Evolutionary conservation across 2,113 vertebrate genomes (phyloP).

Genomic region (Oxygymnocypris stewartii): DNA sequence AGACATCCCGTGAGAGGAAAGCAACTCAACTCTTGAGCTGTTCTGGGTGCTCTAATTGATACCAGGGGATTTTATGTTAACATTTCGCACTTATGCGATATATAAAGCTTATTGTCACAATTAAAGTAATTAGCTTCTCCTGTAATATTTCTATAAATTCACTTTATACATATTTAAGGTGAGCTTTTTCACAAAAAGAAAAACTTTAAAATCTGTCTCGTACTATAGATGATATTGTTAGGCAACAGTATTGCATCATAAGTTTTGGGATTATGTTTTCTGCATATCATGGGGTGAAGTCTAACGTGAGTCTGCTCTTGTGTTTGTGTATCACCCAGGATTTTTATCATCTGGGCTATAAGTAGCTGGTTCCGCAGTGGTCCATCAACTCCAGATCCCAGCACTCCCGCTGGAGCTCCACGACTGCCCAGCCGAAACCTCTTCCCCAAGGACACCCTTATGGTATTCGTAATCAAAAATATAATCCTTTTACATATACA

Average conservation of each 20-base stretch:
- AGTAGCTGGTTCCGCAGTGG: conserved; percentile 96
- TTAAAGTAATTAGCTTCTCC: background rate
- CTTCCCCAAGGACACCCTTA: conserved; percentile 93
- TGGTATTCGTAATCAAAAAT: conserved; percentile 77
- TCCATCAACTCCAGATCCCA: conserved; percentile 85
- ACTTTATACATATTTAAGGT: background rate
- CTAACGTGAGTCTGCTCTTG: background rate
- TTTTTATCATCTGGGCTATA: conserved; percentile 97
- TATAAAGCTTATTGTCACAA: background rate
- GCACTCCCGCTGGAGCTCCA: conserved; percentile 77
- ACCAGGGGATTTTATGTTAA: conserved; percentile 16
- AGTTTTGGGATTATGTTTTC: background rate
- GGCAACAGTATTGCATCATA: background rate
- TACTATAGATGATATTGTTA: background rate
- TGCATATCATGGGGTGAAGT: background rate
- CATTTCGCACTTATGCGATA: conserved; percentile 7
- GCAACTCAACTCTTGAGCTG: background rate
- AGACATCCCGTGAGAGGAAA: background rate
- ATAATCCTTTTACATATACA: background rate
- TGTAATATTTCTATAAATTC: background rate
- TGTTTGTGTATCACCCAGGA: conserved; percentile 70
- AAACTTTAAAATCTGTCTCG: background rate
- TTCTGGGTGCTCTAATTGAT: conserved; percentile 41
- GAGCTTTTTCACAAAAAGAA: background rate
- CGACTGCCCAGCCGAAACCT: conserved; percentile 91